Conservation (phyloP, 2,888 invertebrate species). For the Drosophila subquinaria region DNA sequence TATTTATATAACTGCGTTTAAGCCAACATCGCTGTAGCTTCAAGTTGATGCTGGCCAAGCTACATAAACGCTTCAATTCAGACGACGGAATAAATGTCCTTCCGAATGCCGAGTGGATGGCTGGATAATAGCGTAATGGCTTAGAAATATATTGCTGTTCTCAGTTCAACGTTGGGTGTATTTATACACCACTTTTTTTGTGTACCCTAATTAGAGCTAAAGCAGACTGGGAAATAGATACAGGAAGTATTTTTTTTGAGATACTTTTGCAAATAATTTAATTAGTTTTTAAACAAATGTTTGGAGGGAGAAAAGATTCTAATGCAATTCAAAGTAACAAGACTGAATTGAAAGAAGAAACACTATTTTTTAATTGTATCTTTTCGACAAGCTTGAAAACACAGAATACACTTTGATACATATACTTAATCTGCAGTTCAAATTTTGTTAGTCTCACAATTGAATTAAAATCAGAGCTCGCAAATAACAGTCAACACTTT, state of each 20-base stretch:
- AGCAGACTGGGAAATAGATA: neutral
- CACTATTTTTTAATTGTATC: too few relatives aligned
- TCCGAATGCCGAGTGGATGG: conserved; percentile 20
- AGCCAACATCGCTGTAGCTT: conserved; percentile 53
- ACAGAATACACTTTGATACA: too few relatives aligned
- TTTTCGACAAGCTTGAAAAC: too few relatives aligned
- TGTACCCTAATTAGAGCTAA: conserved; percentile 14
- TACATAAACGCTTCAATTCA: conserved; percentile 65
- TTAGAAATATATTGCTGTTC: conserved; percentile 27
- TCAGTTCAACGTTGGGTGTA: conserved; percentile 9
- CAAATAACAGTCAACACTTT: too few relatives aligned
- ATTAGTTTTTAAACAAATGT: neutral
- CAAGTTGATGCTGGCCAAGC: conserved; percentile 11
- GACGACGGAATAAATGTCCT: conserved; percentile 48
- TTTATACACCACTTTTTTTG: neutral
- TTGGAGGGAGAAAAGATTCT: neutral
- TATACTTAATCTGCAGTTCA: too few relatives aligned
- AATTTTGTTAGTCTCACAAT: too few relatives aligned
- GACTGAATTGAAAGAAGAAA: neutral
- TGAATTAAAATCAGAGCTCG: too few relatives aligned
- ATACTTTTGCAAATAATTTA: neutral
- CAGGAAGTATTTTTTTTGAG: neutral
- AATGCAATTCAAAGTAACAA: neutral
- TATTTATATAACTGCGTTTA: conserved; percentile 72
- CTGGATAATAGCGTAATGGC: conserved; percentile 31